Conservation (phyloP, 2,888 invertebrate genomes). For the Ophioninae sp. region DNA sequence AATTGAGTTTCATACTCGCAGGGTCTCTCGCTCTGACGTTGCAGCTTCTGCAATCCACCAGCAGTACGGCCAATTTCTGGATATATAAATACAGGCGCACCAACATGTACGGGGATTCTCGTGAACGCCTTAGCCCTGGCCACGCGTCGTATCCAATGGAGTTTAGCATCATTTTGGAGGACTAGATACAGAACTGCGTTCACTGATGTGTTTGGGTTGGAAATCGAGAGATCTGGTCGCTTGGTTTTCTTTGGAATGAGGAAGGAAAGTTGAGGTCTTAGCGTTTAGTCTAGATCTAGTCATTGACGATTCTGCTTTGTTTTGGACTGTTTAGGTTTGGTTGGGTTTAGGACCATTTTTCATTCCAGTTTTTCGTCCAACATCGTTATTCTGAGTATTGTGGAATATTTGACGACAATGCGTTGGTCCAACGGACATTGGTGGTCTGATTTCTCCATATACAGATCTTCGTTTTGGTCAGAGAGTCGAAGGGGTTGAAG, state of each 20-base stretch:
- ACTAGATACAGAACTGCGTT: background rate
- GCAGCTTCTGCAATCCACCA: conserved; percentile 48
- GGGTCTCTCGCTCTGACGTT: conserved; percentile 71
- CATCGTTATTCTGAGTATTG: conserved; percentile 6
- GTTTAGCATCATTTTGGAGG: background rate
- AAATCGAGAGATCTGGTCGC: background rate
- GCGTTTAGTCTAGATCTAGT: background rate
- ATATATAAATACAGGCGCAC: conserved; percentile 13
- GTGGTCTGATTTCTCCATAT: conserved; percentile 63
- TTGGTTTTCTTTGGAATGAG: background rate
- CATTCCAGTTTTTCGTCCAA: background rate
- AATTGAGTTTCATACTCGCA: conserved; percentile 80
- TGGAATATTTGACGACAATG: background rate
- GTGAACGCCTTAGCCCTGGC: background rate
- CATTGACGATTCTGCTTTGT: too few relatives aligned
- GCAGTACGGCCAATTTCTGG: background rate
- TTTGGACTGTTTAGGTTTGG: too few relatives aligned
- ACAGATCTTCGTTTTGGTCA: conserved; percentile 51
- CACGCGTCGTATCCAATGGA: background rate
- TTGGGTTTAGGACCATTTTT: too few relatives aligned
- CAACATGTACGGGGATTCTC: background rate
- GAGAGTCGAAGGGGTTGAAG: conserved; percentile 68
- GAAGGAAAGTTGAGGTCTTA: background rate
- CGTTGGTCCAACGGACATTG: conserved; percentile 62
- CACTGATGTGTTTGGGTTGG: background rate